A percentile compares a stretch with the other conserved stretches of the same genome.
Conservation (phyloP, 2,888 invertebrate genomes). For the Plebejus anna region DNA sequence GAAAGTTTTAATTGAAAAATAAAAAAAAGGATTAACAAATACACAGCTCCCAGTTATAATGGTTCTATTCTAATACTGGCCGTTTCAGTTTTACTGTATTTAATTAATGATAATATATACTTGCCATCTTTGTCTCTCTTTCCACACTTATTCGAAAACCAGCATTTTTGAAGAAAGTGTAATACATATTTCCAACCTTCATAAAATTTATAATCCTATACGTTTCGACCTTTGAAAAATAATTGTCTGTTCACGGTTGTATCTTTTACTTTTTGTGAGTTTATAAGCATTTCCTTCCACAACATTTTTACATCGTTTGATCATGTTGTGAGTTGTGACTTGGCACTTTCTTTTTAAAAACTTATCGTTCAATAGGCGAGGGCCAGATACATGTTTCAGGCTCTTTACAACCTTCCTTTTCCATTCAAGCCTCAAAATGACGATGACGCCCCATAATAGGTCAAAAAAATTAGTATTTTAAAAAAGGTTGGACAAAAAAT, state of each 20-base stretch:
- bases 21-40: conserved; percentile 42
- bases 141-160: not conserved
- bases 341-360: conserved; percentile 49
- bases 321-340: conserved; percentile 52
- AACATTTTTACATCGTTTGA: conserved; percentile 50
- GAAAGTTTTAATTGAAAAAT: conserved; percentile 56
- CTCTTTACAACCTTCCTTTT: conserved; percentile 38
- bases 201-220: not conserved
- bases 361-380: conserved; percentile 38
- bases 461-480: not conserved
- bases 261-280: not conserved
- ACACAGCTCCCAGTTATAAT: conserved; percentile 10
- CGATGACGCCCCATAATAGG: not conserved
- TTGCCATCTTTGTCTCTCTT: not conserved
- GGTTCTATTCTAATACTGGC: not conserved
- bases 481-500: not conserved
- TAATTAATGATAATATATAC: no score
- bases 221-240: not conserved
- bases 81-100: not conserved
- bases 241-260: not conserved
- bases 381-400: conserved; percentile 51
- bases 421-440: conserved; percentile 7
- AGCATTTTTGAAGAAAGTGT: not conserved
- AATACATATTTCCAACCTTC: not conserved
- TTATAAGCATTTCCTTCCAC: not conserved